A percentile compares a stretch with the other conserved stretches of the same genome.
Conservation (phyloP, 1,140 invertebrate species). For the Euborellia annulipes region DNA sequence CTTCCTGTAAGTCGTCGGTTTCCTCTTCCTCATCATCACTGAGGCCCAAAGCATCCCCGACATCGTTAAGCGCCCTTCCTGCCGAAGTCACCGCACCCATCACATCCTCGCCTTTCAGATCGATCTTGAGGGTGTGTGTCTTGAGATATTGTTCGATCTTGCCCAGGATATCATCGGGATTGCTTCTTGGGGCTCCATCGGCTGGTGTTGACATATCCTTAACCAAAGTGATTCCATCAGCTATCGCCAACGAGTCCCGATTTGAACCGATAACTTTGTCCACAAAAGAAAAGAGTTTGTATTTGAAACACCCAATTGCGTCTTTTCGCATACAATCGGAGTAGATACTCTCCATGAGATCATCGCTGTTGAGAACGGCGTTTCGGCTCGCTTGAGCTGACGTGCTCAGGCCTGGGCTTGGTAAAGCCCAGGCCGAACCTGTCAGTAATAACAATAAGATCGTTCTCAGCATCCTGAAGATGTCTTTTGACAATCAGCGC, state of each 20-base stretch:
- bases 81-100: conserved; percentile 56
- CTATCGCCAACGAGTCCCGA: conserved; percentile 57
- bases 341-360: conserved; percentile 56
- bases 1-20: conserved; percentile 21
- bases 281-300: conserved; percentile 66
- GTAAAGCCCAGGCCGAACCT: conserved; percentile 37
- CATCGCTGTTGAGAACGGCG: conserved; percentile 41
- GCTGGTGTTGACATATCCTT: conserved; percentile 40
- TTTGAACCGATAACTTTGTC: conserved; percentile 56
- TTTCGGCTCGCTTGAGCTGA: conserved; percentile 34
- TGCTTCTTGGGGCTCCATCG: conserved; percentile 53
- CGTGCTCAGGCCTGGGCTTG: conserved; percentile 27
- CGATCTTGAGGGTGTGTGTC: conserved; percentile 64
- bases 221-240: conserved; percentile 66
- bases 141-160: conserved; percentile 55
- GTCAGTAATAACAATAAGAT: conserved; percentile 24
- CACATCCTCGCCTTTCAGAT: conserved; percentile 68
- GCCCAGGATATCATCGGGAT: conserved; percentile 39
- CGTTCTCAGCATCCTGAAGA: conserved; percentile 16
- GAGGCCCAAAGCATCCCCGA: conserved; percentile 39
- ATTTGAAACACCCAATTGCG: conserved; percentile 62
- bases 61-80: conserved; percentile 58
- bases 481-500: conserved; percentile 4
- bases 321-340: conserved; percentile 62
- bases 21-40: conserved; percentile 30